Conservation (phyloP, 2,113 vertebrate species). For the Xenopus borealis region DNA sequence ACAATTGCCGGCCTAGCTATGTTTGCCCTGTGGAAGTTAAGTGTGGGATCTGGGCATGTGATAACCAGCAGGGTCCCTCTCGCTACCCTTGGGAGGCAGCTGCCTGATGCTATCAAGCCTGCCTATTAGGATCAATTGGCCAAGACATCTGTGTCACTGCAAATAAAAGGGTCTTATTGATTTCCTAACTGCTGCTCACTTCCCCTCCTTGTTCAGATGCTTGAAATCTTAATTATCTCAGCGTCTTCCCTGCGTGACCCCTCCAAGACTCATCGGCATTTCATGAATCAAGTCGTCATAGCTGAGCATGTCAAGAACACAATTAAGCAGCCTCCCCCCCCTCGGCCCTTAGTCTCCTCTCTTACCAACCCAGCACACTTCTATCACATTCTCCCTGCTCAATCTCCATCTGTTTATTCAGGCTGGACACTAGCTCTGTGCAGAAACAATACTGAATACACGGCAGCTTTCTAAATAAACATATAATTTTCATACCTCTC, state of each 20-base stretch:
- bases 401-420: conserved; percentile 46
- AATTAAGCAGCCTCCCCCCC: conserved; percentile 66
- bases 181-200: conserved; percentile 93
- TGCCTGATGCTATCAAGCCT: conserved; percentile 81
- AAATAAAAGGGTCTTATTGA: conserved; percentile 98
- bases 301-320: conserved; percentile 75
- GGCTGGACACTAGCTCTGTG: conserved; percentile 48
- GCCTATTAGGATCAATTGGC: conserved; percentile 99
- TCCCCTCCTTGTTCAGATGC: conserved; percentile 84
- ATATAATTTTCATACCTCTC: too few relatives aligned
- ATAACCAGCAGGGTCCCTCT: conserved; percentile 38
- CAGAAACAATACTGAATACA: neutral
- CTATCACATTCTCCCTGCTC: conserved; percentile 36
- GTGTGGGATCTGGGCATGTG: conserved; percentile 45
- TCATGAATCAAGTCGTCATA: conserved; percentile 74
- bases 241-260: conserved; percentile 73
- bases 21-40: conserved; percentile 50
- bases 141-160: conserved; percentile 98
- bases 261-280: conserved; percentile 75
- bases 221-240: conserved; percentile 98
- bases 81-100: conserved; percentile 62
- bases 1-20: conserved; percentile 53
- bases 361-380: conserved; percentile 25
- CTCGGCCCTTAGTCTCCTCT: conserved; percentile 68
- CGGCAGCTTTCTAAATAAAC: too few relatives aligned